Evolutionary conservation across 2,888 invertebrate genomes (phyloP).

Genomic region (Meandrusa payeni): DNA sequence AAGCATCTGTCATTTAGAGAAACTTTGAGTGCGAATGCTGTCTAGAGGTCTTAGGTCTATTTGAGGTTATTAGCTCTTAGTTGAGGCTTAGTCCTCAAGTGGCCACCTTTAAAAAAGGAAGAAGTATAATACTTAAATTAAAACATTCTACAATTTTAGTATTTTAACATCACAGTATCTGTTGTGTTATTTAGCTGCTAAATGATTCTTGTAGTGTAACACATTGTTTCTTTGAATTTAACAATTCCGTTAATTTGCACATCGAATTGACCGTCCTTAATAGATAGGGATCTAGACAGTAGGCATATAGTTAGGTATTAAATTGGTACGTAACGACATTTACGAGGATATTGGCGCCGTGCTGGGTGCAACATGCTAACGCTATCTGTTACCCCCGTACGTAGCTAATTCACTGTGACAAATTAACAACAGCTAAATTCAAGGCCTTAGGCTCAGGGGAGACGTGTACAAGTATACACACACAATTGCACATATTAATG

Average conservation of each 20-base stretch:
- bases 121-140: no score
- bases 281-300: slow-evolving; percentile 59
- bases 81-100: no score
- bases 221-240: neutral
- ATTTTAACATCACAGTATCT: no score
- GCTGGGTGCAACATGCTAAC: slow-evolving; percentile 76
- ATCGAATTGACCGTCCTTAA: slow-evolving; percentile 28
- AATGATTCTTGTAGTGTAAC: neutral
- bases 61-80: no score
- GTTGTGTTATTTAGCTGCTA: no score
- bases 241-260: slow-evolving; percentile 12
- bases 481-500: no score
- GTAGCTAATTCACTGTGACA: slow-evolving; percentile 79
- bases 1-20: no score
- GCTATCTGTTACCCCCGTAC: slow-evolving; percentile 75
- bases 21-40: no score
- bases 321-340: slow-evolving; percentile 67
- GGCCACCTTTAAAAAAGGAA: no score
- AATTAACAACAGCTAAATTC: slow-evolving; percentile 78
- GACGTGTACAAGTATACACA: slow-evolving; percentile 11
- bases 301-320: slow-evolving; percentile 63
- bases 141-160: no score
- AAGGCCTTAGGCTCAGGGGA: slow-evolving; percentile 42
- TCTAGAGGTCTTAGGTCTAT: no score
- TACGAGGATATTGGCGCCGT: slow-evolving; percentile 75